Base-by-base conservation (phyloP, 1,140 invertebrate species). In the Bombus pascuorum region DNA sequence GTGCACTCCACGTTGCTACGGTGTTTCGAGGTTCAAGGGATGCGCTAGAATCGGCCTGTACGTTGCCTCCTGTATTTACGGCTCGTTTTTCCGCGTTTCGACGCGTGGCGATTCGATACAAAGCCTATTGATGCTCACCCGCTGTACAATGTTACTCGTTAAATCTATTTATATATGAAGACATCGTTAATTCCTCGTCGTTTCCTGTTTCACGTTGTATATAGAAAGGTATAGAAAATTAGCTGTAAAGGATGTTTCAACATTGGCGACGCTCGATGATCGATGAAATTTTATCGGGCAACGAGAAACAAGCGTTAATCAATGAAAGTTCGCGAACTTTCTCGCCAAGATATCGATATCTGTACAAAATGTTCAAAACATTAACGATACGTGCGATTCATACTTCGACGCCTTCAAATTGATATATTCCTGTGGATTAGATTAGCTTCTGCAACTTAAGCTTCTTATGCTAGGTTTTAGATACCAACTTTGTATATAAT, bases 11-110 rank as follows among this genome's bases (percentile, higher is more conserved):
- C 22, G 22, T 18, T 83, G 44, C 28, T 9, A 37, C 66, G 71
- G 15, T 72, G 75, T 71, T 86, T 66, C 73, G 77, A 65, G 39
- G 25, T 76, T 76, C 78, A 66, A 76, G 53, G 79, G 65, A 87
- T 87, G 72, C 74, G 18, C 39, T 9, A 65, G 44, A 75, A 42
- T 42, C 59, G 32, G 28, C 53, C 44, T 81, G 32, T 72, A 42
- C 83, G n/a, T 18, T 70, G 18, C 32, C 78, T 79, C 42, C 57
- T 34, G 18, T 73, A 66, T 85, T 82, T 44, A 18, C 37, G 65
- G 10, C 74, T 75, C 44, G 59, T 68, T 86, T 74, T 25, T 44
- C 39, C 57, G 76, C 34, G 68, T 82, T 78, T 74, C 68, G 44
- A 82, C 75, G 65, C 75, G 79, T 39, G 47, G 66, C 66, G 47